Base-by-base conservation (phyloP, 2,888 invertebrate genomes). In the Drosophila formosana region DNA sequence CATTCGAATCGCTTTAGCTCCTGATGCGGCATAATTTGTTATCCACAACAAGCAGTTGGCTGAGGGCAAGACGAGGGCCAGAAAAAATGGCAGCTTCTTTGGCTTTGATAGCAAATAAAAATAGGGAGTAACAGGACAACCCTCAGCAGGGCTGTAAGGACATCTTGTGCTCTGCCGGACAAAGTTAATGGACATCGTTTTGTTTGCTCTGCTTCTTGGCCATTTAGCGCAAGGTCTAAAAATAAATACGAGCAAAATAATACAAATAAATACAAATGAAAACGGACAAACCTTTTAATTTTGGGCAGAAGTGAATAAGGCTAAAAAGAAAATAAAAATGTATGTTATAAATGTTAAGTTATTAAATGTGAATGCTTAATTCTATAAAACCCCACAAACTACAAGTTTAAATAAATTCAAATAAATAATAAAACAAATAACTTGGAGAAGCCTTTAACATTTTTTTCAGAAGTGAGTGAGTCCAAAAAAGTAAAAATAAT, bases 21-120 rank as follows among this genome's bases (percentile, higher is more conserved):
- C 66, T 83, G 87, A 83, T 81, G 87, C 69, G 66, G 64, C 87
- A 77, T 72, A 75, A 87, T 87, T 87, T 87, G 82, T 87, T 79
- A 78, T 72, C 55, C 70, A 50, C 45, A 47, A 23, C 37, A 13
- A 18, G 18, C 18, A 18, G 18, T 18, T 18, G 18, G 18, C 18
- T 18, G 18, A 18, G 18, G 18, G 28, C 7, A 30, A 43, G 4
- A 9, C 3, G 13, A 18, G 6, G 11, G 26, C 37, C 28, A 39
- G 52, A 60, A 56, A 56, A 68, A 72, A 75, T 62, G 58, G 34
- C 47, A 70, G 45, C 64, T 23, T 63, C 69, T 66, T 72, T 47
- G 56, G 75, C 63, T 49, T 64, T 66, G 58, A 66, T 74, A 50
- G 68, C 78, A 81, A 81, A 75, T 76, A 71, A 53, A 46, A 66